Evolutionary conservation across 92 coral and sea anemone species (phyloP), one percentile per base, ranked within the genome.

Genomic region (Montipora capitata): DNA sequence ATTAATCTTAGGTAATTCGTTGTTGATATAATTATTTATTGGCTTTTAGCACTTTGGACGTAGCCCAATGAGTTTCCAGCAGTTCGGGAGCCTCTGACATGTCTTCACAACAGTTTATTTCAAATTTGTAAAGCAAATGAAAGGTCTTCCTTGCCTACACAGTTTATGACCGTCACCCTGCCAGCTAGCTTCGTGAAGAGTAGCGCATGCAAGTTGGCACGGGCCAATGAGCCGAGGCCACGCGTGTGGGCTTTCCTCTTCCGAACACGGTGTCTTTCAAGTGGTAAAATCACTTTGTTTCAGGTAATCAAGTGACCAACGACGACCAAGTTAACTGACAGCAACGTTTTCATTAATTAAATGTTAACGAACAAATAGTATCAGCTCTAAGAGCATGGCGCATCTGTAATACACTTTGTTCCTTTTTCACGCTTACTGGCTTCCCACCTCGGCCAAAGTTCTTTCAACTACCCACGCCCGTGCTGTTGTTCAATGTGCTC

Each of bases 401-500:
- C 7, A 62, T 4, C 4, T 57, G 68, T 54, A 9, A 10, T 39
- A 45, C 10, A 67, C 40, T 67, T 67, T 67, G 72, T 3, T 67
- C 72, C 11, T n/a, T 89, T 65, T 20, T 40, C 20, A 3, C 42
- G 40, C 44, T 4, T 38, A 11, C 72, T 11, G 1, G 43, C 43
- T 7, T 6, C 52, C 72, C 40, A 8, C 13, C 35, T 27, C 13
- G 72, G 43, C n/a, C 72, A 38, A 20, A 67, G 72, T 20, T 35
- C 72, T 67, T 2, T 15, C 4, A 18, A 48, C n/a, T 12, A 35
- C 85, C 85, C 85, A 51, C 85, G 85, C 85, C 10, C 3, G 65
- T 7, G 52, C 14, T 10, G 8, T 45, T 43, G 61, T 7, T 16
- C 77, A 48, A 14, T 14, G 61, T n/a, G 77, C 10, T 48, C 77